Percentiles rank a stretch among this genome's conserved stretches.
phyloP scores from a whole-genome alignment of 2,113 vertebrate genomes.

The Miniopterus natalensis region DNA sequence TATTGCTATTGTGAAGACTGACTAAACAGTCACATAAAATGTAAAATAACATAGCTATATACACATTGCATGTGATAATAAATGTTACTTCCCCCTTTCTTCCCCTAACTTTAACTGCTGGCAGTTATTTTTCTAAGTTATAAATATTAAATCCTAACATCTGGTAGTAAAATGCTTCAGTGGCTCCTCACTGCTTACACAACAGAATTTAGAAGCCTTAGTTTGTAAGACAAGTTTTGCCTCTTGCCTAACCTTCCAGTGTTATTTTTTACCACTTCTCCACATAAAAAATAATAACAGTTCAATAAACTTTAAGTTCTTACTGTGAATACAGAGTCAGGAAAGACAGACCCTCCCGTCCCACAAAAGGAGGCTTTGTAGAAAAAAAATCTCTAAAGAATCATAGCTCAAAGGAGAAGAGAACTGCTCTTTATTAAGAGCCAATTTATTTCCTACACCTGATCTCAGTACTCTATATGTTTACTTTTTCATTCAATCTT shows the following conservation, averaged over 20 bases:
- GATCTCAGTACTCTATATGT: neutral
- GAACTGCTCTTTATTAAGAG: neutral
- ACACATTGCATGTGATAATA: neutral
- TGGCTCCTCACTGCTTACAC: neutral
- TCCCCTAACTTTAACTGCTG: neutral
- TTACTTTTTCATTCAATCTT: neutral
- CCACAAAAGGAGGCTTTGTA: neutral
- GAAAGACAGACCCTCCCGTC: neutral
- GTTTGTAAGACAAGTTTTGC: neutral
- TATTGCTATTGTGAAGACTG: neutral
- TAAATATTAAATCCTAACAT: neutral
- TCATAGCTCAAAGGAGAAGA: neutral
- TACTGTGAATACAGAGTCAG: neutral
- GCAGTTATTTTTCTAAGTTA: neutral
- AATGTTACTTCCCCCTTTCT: neutral
- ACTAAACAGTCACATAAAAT: neutral
- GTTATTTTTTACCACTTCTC: neutral
- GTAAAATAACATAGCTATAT: neutral
- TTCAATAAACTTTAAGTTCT: neutral
- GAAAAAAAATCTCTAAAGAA: neutral
- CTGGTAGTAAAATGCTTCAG: neutral
- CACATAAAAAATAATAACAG: slow-evolving; percentile 4
- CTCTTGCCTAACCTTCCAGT: neutral
- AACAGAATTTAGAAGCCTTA: neutral
- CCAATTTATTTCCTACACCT: neutral